Base-by-base conservation (phyloP, 2,113 vertebrate species). In the Sander lucioperca region DNA sequence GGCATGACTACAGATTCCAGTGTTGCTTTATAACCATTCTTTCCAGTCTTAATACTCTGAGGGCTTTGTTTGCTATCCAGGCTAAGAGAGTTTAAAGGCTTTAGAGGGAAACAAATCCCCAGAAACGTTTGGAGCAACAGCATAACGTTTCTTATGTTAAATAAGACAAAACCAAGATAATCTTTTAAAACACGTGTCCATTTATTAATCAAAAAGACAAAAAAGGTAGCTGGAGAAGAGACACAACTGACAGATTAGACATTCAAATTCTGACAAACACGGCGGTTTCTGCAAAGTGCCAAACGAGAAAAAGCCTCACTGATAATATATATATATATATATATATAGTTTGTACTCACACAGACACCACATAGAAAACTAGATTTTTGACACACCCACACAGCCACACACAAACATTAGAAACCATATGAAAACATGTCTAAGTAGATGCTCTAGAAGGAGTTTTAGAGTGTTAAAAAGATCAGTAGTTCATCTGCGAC, bases 281-380 rank as follows among this genome's bases (percentile, higher is more conserved):
- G 73, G 57, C 80, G 62, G 70, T 88, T 88, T 85, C 64, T 84
- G 77, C 94, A 95, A 96, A 95, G 94, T 96, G 94, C 94, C 88
- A 83, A 93, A 90, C 56, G 83, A 88, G 71, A 86, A 64, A 90
- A 88, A 88, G 62, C 80, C 74, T 77, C 79, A 88, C 64, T 77
- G 54, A 74, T 76, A 77, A 86, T 62, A 71, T 75, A 70, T 70
- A 74, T 50, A 86, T 62, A 71, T 75, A 70, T 70, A 74, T 50
- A 79, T 30, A 72, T 47, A 61, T 39, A 43, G 39, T 43, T 39
- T 39, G 9, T 39, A 39, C 9, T 39, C 39, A 39, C 25, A 85
- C 70, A 79, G 48, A 83, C 68, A 85, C 39, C 74, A 92, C 88
- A 91, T 86, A 89, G 10, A 89, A 88, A 93, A 88, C 70, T 87